Evolutionary conservation across 2,888 invertebrate genomes (phyloP).

Genomic region (Pyrrhosoma nymphula): DNA sequence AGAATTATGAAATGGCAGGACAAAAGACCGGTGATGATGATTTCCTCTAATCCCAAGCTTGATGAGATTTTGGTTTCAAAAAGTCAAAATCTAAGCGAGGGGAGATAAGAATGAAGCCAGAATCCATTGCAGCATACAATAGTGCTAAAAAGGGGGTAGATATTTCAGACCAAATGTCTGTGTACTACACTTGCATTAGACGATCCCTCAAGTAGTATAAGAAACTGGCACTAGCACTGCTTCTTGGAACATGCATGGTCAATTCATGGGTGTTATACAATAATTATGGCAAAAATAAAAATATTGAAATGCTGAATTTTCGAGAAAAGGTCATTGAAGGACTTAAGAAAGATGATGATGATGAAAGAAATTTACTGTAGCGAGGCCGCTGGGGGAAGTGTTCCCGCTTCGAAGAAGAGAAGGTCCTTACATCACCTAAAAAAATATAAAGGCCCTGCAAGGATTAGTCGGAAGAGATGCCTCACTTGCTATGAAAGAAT

Average conservation of each 20-base stretch:
- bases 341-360: neutral
- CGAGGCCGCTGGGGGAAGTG: neutral
- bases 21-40: constrained; percentile 23
- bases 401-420: neutral
- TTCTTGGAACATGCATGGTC: too few relatives aligned
- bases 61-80: neutral
- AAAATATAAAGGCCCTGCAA: neutral
- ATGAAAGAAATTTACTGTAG: too few relatives aligned
- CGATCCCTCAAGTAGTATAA: constrained; percentile 41
- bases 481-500: neutral
- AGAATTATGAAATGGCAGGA: constrained; percentile 42
- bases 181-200: constrained; percentile 44
- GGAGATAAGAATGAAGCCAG: neutral
- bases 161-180: constrained; percentile 37
- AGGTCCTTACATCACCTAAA: constrained; percentile 8
- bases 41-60: neutral
- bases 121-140: constrained; percentile 14
- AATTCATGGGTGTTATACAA: too few relatives aligned
- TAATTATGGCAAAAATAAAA: neutral
- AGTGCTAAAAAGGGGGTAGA: constrained; percentile 44
- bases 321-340: neutral
- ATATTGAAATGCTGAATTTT: neutral
- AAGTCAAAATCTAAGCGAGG: too few relatives aligned
- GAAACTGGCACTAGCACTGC: constrained; percentile 10
- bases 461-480: neutral